Conservation (phyloP, 2,797 vertebrate species). For the Poecilia wingei region DNA sequence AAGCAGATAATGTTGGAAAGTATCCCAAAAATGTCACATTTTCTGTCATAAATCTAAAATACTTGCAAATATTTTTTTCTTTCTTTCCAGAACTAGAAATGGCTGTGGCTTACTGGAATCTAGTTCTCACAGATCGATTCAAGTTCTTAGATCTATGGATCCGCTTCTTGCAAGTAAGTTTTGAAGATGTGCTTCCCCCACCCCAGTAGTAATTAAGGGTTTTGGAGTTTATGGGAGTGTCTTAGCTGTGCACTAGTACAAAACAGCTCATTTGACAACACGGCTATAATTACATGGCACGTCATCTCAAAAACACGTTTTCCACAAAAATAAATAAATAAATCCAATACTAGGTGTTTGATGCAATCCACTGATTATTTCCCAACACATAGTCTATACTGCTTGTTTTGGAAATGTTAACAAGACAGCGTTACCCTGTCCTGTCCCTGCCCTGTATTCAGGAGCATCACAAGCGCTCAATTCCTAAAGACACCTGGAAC, state of each 20-base stretch:
- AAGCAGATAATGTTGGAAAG: slow-evolving; percentile 49
- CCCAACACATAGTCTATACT: neutral
- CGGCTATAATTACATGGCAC: neutral
- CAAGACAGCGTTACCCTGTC: neutral
- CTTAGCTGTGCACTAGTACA: neutral
- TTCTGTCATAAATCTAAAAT: neutral
- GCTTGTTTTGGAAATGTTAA: neutral
- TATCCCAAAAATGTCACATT: neutral
- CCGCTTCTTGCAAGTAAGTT: slow-evolving; percentile 92
- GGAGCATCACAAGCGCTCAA: slow-evolving; percentile 97
- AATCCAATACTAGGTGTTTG: neutral
- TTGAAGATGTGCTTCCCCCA: neutral
- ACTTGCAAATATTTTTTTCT: neutral
- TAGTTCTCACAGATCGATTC: slow-evolving; percentile 93
- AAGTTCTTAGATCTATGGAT: slow-evolving; percentile 99
- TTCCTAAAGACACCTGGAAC: slow-evolving; percentile 98
- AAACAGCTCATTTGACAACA: neutral
- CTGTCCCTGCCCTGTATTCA: slow-evolving; percentile 54
- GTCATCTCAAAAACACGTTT: neutral
- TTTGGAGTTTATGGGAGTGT: neutral
- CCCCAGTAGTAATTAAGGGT: neutral
- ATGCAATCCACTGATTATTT: neutral
- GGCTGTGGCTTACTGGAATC: slow-evolving; percentile 97
- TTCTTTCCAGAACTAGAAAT: slow-evolving; percentile 87
- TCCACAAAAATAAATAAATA: neutral